Conservation (phyloP, 1,140 invertebrate species). For the Calephelis nemesis region DNA sequence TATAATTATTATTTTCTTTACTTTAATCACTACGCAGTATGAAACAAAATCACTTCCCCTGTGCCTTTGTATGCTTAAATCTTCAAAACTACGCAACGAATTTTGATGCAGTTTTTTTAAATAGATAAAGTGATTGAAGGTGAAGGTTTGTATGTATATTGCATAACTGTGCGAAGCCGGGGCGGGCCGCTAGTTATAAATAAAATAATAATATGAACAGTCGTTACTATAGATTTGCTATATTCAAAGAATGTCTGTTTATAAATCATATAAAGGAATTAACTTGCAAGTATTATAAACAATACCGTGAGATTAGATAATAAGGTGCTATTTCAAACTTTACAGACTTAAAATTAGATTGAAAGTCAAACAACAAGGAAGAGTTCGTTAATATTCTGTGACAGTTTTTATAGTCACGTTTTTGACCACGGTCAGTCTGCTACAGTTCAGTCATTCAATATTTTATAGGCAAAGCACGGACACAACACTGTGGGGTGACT, state of each 20-base stretch:
- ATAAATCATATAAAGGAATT: slow-evolving; percentile 30
- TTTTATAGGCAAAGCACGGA: slow-evolving; percentile 47
- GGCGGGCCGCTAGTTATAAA: no score
- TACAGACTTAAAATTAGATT: slow-evolving; percentile 24
- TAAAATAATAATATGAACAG: neutral
- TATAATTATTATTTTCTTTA: no score
- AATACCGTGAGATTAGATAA: slow-evolving; percentile 31
- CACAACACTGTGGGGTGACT: slow-evolving; percentile 35
- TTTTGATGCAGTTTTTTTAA: no score
- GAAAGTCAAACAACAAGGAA: slow-evolving; percentile 28
- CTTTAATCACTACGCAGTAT: no score
- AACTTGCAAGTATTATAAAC: slow-evolving; percentile 31
- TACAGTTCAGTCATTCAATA: slow-evolving; percentile 46
- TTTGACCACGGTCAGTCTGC: slow-evolving; percentile 42
- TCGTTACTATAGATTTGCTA: neutral
- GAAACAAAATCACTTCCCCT: no score
- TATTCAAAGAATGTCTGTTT: slow-evolving; percentile 23
- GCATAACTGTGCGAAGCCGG: no score
- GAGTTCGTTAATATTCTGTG: slow-evolving; percentile 48
- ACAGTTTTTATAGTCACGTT: slow-evolving; percentile 56
- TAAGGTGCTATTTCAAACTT: slow-evolving; percentile 22
- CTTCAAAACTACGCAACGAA: no score
- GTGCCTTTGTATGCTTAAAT: no score
- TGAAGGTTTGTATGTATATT: no score
- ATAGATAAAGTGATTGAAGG: no score